A percentile compares a stretch with the other conserved stretches of the same genome.
phyloP scores from a whole-genome alignment of 2,888 invertebrate species.

The Eupithecia tripunctaria region DNA sequence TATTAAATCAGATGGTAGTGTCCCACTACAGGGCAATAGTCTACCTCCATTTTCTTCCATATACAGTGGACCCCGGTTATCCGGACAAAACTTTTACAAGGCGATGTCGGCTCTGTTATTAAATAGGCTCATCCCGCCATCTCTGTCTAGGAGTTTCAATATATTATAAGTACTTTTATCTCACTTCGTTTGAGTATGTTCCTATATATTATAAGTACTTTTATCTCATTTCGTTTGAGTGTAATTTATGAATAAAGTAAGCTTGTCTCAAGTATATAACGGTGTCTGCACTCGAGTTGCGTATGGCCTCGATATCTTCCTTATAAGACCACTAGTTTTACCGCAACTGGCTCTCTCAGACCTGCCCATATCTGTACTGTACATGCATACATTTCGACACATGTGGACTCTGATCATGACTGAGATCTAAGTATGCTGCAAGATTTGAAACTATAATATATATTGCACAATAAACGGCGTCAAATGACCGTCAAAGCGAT shows the following conservation, averaged over 20 bases:
- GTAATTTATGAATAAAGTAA: neutral
- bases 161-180: neutral
- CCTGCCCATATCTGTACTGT: constrained; percentile 4
- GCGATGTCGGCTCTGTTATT: neutral
- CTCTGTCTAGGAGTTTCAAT: neutral
- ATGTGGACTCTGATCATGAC: neutral
- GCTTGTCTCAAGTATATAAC: constrained; percentile 35
- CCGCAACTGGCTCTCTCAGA: constrained; percentile 36
- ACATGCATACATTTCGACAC: neutral
- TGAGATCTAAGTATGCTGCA: neutral
- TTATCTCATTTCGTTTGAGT: neutral
- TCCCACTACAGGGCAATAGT: neutral
- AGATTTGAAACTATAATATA: neutral
- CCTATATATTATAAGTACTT: neutral
- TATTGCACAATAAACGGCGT: neutral
- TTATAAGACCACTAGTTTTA: constrained; percentile 38
- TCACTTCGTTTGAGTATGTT: too few relatives aligned
- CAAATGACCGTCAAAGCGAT: neutral
- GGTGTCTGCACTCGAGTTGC: constrained; percentile 41
- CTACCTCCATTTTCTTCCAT: neutral
- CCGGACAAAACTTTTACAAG: too few relatives aligned
- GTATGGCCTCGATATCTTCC: constrained; percentile 44
- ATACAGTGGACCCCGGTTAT: neutral
- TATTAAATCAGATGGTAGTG: neutral
- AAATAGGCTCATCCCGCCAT: neutral